phyloP scores from a whole-genome alignment of 1,140 invertebrate species.

The Radopholus similis region DNA sequence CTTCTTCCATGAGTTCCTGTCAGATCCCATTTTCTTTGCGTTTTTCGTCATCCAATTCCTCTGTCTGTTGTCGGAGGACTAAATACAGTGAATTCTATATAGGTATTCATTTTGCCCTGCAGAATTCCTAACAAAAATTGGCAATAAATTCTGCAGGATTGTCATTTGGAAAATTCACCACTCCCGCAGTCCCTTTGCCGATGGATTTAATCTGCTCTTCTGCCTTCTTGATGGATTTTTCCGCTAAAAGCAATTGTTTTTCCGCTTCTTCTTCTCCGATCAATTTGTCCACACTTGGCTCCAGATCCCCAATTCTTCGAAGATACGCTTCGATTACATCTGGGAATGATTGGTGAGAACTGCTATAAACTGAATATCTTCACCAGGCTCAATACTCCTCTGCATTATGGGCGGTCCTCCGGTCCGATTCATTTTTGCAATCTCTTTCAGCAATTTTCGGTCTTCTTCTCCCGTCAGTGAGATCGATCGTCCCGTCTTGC shows the following conservation, averaged over 20 bases:
- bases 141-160: background rate
- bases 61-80: too few species aligned
- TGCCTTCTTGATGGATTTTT: slow-evolving; percentile 2
- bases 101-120: background rate
- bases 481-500: slow-evolving; percentile 70
- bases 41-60: background rate
- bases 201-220: background rate
- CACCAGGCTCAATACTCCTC: slow-evolving; percentile 75
- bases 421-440: slow-evolving; percentile 71
- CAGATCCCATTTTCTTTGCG: background rate
- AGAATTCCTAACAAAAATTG: background rate
- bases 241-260: background rate
- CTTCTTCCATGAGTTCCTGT: background rate
- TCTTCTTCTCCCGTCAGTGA: slow-evolving; percentile 88
- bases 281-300: slow-evolving; percentile 12
- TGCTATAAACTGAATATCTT: background rate
- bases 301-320: background rate
- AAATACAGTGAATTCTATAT: background rate
- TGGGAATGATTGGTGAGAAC: background rate
- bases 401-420: slow-evolving; percentile 73
- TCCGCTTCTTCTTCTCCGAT: slow-evolving; percentile 9
- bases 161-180: slow-evolving; percentile 3
- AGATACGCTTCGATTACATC: slow-evolving; percentile 1
- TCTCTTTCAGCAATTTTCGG: slow-evolving; percentile 80
- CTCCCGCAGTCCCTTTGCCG: background rate